Evolutionary conservation across 1,140 invertebrate species (phyloP).

Genomic region (Bradynema listronoti): DNA sequence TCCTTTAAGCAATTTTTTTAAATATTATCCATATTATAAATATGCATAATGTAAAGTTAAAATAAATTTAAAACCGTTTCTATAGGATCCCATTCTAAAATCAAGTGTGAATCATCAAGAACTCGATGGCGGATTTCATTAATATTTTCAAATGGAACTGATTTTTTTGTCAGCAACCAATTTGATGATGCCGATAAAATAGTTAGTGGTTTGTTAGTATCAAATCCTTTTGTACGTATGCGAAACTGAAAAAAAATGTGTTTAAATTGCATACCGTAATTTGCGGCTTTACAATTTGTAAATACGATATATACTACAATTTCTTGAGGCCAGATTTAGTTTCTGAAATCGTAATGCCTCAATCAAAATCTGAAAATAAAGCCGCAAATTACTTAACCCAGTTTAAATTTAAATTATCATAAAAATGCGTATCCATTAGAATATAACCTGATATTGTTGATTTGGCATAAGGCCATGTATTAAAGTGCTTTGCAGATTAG

Average conservation of each 20-base stretch:
- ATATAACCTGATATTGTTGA: conserved; percentile 33
- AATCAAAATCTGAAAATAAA: background rate
- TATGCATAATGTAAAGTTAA: background rate
- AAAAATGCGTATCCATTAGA: background rate
- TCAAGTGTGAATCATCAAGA: conserved; percentile 30
- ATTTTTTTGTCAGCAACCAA: conserved; percentile 29
- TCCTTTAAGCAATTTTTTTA: conserved; percentile 10
- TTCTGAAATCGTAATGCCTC: background rate
- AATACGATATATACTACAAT: background rate
- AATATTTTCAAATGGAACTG: conserved; percentile 26
- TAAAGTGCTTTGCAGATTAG: background rate
- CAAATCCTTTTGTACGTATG: conserved; percentile 15
- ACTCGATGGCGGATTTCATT: conserved; percentile 33
- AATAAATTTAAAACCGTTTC: conserved; percentile 25
- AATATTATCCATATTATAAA: conserved; percentile 3
- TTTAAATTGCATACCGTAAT: background rate
- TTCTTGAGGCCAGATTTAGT: background rate
- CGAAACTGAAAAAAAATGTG: conserved; percentile 35
- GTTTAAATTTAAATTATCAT: background rate
- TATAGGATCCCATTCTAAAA: conserved; percentile 42
- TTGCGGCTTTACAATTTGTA: background rate
- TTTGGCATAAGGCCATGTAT: conserved; percentile 30
- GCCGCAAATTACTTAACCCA: background rate
- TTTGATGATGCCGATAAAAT: conserved; percentile 25
- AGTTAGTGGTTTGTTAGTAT: conserved; percentile 19